phyloP scores from a whole-genome alignment of 2,888 invertebrate species.

The Luperina testacea region DNA sequence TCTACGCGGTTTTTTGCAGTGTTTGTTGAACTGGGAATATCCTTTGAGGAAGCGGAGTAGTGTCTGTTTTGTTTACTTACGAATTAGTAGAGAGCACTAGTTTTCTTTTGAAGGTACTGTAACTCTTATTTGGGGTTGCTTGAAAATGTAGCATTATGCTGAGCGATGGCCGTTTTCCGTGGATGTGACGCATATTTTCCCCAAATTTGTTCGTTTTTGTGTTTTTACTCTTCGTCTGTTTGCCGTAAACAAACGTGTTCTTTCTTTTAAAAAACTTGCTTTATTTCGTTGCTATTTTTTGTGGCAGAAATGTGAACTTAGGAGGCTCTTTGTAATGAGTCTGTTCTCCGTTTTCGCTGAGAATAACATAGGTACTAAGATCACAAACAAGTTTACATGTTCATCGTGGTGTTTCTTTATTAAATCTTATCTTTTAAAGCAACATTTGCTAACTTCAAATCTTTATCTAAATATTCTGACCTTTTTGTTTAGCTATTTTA shows the following conservation, averaged over 20 bases:
- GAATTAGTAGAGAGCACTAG: constrained; percentile 1
- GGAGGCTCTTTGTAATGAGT: background rate
- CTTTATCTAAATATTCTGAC: background rate
- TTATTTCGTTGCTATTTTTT: background rate
- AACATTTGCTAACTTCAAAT: background rate
- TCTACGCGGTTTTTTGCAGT: constrained; percentile 29
- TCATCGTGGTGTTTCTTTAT: background rate
- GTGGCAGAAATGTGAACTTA: background rate
- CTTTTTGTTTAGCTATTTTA: background rate
- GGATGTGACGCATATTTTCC: background rate
- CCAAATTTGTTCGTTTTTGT: background rate
- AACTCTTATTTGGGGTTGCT: background rate
- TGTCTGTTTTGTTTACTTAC: constrained; percentile 14
- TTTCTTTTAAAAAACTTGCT: background rate
- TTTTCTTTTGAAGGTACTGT: background rate
- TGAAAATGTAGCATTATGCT: background rate
- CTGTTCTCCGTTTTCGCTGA: background rate
- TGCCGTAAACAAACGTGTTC: background rate
- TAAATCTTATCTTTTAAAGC: background rate
- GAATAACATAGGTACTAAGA: background rate
- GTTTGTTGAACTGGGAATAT: constrained; percentile 42
- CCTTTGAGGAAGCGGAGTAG: constrained; percentile 27
- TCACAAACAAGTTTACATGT: background rate
- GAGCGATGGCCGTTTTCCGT: background rate
- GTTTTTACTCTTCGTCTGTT: background rate